These are phyloP conservation scores for Eubucco bourcierii DNA, from an alignment of 2,113 vertebrate genomes.

Conservation along the genomic window DNA sequence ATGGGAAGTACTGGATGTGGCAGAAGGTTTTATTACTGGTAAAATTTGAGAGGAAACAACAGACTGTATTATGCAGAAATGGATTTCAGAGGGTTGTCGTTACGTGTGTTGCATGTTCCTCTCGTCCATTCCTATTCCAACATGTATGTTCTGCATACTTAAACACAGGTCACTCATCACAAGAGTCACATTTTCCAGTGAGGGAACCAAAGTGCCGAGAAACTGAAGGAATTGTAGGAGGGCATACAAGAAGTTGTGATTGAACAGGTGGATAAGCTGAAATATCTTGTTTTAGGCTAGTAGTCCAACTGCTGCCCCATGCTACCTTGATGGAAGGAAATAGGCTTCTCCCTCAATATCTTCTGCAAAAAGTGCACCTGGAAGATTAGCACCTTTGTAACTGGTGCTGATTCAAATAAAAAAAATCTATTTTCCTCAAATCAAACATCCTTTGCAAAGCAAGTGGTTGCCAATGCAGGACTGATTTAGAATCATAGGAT, in stretches of 20 bases:
- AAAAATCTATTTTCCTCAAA: background rate
- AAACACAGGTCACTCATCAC: background rate
- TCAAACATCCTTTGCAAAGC: background rate
- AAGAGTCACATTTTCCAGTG: background rate
- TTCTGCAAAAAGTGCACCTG: background rate
- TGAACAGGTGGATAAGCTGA: background rate
- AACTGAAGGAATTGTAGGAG: background rate
- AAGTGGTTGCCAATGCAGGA: background rate
- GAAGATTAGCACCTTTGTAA: background rate
- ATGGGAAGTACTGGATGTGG: background rate
- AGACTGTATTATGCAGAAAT: background rate
- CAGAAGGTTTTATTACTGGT: background rate
- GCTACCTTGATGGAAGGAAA: background rate
- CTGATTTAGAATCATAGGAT: background rate
- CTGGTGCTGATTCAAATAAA: background rate
- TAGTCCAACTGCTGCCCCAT: background rate
- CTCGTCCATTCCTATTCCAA: background rate
- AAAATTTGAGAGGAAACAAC: background rate
- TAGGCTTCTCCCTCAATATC: background rate
- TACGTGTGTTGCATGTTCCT: background rate
- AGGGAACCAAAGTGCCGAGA: background rate
- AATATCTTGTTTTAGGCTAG: background rate
- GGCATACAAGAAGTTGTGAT: background rate
- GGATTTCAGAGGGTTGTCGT: background rate
- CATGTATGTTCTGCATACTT: accelerated